A percentile compares a stretch with the other conserved stretches of the same genome.
Evolutionary conservation across 2,888 invertebrate species (phyloP).

Genomic region (Xylota sylvarum): DNA sequence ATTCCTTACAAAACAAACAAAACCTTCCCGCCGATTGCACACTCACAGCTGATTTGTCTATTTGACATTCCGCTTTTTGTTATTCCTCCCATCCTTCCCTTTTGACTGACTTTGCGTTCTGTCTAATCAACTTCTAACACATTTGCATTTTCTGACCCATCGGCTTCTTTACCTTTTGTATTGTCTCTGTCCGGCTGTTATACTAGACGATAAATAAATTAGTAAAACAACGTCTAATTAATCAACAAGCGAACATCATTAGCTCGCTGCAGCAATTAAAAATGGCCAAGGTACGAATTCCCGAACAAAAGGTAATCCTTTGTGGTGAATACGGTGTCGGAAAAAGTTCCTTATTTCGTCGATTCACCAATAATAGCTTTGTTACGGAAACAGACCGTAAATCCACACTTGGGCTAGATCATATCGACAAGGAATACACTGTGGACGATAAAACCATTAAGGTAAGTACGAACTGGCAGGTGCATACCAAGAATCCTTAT

Average conservation of each 20-base stretch:
- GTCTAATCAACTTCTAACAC: conserved; percentile 2
- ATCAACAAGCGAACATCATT: conserved; percentile 37
- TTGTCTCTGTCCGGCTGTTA: background rate
- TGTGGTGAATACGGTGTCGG: conserved; percentile 98
- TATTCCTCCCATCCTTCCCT: conserved; percentile 12
- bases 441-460: conserved; percentile 88
- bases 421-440: conserved; percentile 92
- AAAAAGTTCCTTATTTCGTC: conserved; percentile 96
- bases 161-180: conserved; percentile 10
- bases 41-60: conserved; percentile 53
- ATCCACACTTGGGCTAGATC: conserved; percentile 96
- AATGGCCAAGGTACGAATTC: conserved; percentile 93
- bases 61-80: conserved; percentile 65
- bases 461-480: conserved; percentile 73
- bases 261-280: conserved; percentile 47
- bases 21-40: background rate
- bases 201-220: conserved; percentile 38
- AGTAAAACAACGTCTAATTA: conserved; percentile 36
- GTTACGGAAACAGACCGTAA: conserved; percentile 92
- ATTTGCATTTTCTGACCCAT: conserved; percentile 3
- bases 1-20: conserved; percentile 43
- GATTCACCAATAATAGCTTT: conserved; percentile 96
- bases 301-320: conserved; percentile 95
- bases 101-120: conserved; percentile 19
- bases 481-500: conserved; percentile 12